A percentile compares a stretch with the other conserved stretches of the same genome.
phyloP scores from a whole-genome alignment of 2,888 invertebrate genomes.

The Dyspetes luteomarginatus region DNA sequence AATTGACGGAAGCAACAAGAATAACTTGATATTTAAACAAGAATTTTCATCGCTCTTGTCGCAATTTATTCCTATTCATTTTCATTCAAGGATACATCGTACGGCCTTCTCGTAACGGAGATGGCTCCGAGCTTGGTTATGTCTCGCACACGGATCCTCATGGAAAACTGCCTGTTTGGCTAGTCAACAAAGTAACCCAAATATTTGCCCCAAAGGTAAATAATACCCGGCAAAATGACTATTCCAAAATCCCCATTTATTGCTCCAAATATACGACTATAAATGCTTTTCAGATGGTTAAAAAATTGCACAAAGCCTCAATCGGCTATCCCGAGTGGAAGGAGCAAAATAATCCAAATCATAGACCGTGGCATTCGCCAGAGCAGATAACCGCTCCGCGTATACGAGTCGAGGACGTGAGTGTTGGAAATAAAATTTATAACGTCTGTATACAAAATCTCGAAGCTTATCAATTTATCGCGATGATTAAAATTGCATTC shows the following conservation, averaged over 20 bases:
- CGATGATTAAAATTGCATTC: not conserved
- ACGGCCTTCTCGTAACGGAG: conserved; percentile 84
- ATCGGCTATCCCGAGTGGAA: conserved; percentile 94
- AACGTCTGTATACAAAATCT: not conserved
- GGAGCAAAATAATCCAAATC: conserved; percentile 88
- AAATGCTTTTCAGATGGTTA: conserved; percentile 86
- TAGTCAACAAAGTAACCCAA: conserved; percentile 94
- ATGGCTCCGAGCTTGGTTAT: conserved; percentile 92
- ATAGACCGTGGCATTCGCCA: conserved; percentile 95
- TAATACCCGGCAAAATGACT: conserved; percentile 21
- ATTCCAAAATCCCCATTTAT: conserved; percentile 31
- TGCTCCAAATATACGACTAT: conserved; percentile 28
- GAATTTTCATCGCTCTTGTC: conserved; percentile 22
- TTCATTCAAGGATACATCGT: conserved; percentile 86
- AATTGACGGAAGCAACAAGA: too few relatives aligned
- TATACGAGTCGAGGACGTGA: conserved; percentile 89
- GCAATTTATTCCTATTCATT: not conserved
- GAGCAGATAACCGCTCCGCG: conserved; percentile 91
- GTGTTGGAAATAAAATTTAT: conserved; percentile 73
- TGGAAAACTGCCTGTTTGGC: conserved; percentile 94
- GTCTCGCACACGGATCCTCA: conserved; percentile 95
- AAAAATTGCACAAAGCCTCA: conserved; percentile 92
- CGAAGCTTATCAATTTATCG: not conserved
- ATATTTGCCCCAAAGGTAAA: conserved; percentile 92
- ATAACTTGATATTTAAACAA: too few relatives aligned